Evolutionary conservation across 1,140 invertebrate species (phyloP).

Genomic region (Tetraneura akinire): DNA sequence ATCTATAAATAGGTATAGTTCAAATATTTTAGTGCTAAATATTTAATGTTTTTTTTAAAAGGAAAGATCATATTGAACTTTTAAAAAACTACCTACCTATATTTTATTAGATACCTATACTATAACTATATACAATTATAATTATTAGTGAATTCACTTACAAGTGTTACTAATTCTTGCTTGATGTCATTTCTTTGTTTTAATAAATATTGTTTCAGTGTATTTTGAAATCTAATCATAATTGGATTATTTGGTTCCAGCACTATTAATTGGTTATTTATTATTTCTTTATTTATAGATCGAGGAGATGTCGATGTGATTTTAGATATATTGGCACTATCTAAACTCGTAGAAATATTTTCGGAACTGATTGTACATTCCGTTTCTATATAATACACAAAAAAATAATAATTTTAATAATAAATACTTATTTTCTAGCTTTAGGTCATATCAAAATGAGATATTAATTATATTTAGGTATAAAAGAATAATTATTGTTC

Average conservation of each 20-base stretch:
- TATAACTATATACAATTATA: background rate
- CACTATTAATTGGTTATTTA: constrained; percentile 12
- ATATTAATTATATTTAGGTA: background rate
- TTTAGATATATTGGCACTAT: background rate
- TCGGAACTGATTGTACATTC: background rate
- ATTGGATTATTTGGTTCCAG: constrained; percentile 41
- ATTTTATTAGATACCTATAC: too few relatives aligned
- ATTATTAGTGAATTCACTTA: constrained; percentile 12
- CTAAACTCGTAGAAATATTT: background rate
- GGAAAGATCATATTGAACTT: too few relatives aligned
- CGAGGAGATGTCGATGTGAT: background rate
- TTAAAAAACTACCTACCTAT: too few relatives aligned
- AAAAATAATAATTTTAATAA: background rate
- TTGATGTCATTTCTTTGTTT: constrained; percentile 18
- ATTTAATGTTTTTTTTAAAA: too few relatives aligned
- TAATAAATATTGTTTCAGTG: constrained; percentile 41
- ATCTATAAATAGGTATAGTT: too few relatives aligned
- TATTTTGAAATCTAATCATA: constrained; percentile 45
- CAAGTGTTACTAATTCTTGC: constrained; percentile 23
- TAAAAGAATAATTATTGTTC: background rate
- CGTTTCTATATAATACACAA: background rate
- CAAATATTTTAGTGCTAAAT: too few relatives aligned
- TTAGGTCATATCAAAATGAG: background rate
- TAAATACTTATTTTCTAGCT: too few relatives aligned
- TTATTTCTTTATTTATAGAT: constrained; percentile 10